Evolutionary conservation across 2,797 vertebrate species (phyloP), one percentile per base, ranked within the genome.

Genomic region (Carapus acus): DNA sequence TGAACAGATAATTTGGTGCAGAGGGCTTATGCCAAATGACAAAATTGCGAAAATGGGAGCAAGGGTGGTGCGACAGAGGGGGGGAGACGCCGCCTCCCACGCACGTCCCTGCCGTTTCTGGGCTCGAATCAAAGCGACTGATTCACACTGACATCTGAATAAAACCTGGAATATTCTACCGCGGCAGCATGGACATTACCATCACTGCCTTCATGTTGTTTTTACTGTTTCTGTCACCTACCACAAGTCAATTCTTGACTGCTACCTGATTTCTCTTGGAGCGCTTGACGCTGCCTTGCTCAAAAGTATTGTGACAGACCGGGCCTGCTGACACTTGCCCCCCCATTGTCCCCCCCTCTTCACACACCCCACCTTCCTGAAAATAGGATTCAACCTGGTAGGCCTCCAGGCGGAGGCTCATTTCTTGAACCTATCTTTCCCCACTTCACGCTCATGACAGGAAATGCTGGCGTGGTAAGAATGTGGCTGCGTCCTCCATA

Each of bases 401-500:
- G 4, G 7, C 27, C n/a, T 57, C 39, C 65, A 62, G 24, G 20
- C 12, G 20, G 12, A 24, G 29, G 17, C 33, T 6, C 37, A 14
- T 11, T 33, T 41, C 27, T 27, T 29, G 33, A 58, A 44, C 40
- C 24, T 27, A 49, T 54, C 55, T 8, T 17, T 6, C 21, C 46
- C 18, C 4, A 33, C 47, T 33, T 43, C 52, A 49, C n/a, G 51
- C 55, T 45, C 31, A 43, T 44, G 24, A 55, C 45, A 43, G 43
- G 15, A 23, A 27, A 27, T 9, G 24, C 24, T 9, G 24, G 9
- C 59, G 56, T 49, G 55, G 71, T 56, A 42, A 0, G 9, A 45
- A 49, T 43, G 45, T 19, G 39, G 17, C 60, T n/a, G n/a, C 5
- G 27, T n/a, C 23, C 33, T 49, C 65, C 20, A 53, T 54, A 53